A percentile compares a stretch with the other conserved stretches of the same genome.
These are phyloP conservation scores for Saccostrea cuccullata DNA, from an alignment of 1,140 invertebrate genomes.

Conservation along the genomic window DNA sequence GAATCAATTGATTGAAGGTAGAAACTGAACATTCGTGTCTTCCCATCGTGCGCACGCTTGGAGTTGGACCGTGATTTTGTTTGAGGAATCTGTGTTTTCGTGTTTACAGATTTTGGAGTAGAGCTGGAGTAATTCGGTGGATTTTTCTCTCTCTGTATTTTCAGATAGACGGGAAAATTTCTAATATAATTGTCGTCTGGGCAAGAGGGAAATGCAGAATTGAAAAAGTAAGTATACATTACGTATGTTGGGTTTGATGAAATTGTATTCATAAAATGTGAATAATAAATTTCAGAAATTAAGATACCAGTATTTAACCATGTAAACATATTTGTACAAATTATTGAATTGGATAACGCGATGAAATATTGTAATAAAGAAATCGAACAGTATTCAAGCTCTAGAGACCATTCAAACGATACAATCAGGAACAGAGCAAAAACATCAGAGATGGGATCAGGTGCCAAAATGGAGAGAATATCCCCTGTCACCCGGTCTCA, in stretches of 20 bases:
- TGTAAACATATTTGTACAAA: too few relatives aligned
- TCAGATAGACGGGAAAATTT: background rate
- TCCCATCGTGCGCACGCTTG: background rate
- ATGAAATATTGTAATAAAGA: too few relatives aligned
- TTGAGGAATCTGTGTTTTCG: background rate
- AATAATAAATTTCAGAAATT: too few relatives aligned
- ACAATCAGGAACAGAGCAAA: too few relatives aligned
- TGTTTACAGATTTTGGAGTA: background rate
- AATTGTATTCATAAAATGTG: too few relatives aligned
- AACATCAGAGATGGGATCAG: too few relatives aligned
- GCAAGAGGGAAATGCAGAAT: background rate
- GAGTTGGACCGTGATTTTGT: background rate
- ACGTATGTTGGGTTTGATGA: background rate
- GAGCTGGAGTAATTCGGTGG: background rate
- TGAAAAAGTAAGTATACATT: background rate
- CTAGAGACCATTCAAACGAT: too few relatives aligned
- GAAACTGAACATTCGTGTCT: background rate
- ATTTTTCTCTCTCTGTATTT: background rate
- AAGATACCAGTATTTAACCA: too few relatives aligned
- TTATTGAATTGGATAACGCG: too few relatives aligned
- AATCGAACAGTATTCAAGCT: too few relatives aligned
- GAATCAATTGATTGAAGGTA: constrained; percentile 29
- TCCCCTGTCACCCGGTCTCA: too few relatives aligned
- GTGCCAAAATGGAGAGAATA: too few relatives aligned
- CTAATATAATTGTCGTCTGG: background rate